Evolutionary conservation across 1,140 invertebrate species (phyloP).

Genomic region (Leptopilina boulardi): DNA sequence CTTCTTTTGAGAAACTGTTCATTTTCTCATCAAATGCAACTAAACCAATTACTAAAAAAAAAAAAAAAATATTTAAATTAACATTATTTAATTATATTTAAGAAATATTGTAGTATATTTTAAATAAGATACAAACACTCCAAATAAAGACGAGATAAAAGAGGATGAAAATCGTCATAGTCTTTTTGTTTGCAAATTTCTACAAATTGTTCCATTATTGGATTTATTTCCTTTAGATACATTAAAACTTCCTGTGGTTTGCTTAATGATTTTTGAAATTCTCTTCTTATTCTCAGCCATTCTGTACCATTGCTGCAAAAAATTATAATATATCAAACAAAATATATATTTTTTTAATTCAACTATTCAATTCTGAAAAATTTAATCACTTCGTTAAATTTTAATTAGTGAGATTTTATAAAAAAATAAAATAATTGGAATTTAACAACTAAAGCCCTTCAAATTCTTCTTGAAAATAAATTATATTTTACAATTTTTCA

Average conservation of each 20-base stretch:
- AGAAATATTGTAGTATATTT: slow-evolving; percentile 39
- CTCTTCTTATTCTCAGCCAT: slow-evolving; percentile 87
- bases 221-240: slow-evolving; percentile 81
- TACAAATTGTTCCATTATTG: slow-evolving; percentile 82
- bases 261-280: slow-evolving; percentile 88
- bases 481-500: too few relatives aligned
- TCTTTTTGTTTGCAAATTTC: slow-evolving; percentile 65
- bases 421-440: too few relatives aligned
- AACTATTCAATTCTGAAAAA: too few relatives aligned
- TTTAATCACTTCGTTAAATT: too few relatives aligned
- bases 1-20: slow-evolving; percentile 79
- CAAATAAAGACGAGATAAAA: slow-evolving; percentile 85
- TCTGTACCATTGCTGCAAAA: slow-evolving; percentile 88
- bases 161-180: slow-evolving; percentile 80
- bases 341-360: slow-evolving; percentile 35
- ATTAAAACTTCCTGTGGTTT: slow-evolving; percentile 81
- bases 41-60: slow-evolving; percentile 81
- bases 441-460: too few relatives aligned
- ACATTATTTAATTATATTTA: background rate
- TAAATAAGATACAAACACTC: slow-evolving; percentile 81
- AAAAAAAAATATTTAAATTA: slow-evolving; percentile 57
- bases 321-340: slow-evolving; percentile 33
- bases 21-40: slow-evolving; percentile 82
- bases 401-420: too few relatives aligned
- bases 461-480: too few relatives aligned